These are phyloP conservation scores for Luscinia megarhynchos DNA, from an alignment of 2,797 vertebrate species.

Conservation along the genomic window DNA sequence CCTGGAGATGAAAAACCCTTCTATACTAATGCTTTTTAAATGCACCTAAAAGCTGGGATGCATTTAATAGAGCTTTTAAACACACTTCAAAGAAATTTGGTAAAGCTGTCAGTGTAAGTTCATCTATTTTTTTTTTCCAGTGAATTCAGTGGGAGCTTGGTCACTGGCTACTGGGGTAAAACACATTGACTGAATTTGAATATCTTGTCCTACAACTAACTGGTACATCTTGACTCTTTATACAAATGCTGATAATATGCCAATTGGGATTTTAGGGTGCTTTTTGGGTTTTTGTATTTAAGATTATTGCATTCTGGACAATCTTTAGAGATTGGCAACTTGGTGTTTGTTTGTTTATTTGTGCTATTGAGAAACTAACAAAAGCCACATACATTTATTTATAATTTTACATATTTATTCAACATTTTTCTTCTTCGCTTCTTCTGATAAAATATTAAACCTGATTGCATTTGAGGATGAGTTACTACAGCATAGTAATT, in stretches of 20 bases:
- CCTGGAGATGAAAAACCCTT: neutral
- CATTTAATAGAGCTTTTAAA: neutral
- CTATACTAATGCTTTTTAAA: neutral
- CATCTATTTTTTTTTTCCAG: neutral
- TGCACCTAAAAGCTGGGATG: neutral
- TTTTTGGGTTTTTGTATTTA: neutral
- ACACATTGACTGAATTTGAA: neutral
- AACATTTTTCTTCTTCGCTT: neutral
- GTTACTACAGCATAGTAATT: conserved; percentile 32
- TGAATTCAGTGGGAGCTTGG: neutral
- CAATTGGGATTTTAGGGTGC: neutral
- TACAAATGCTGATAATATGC: neutral
- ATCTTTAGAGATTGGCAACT: neutral
- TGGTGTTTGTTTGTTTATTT: neutral
- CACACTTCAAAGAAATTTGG: neutral
- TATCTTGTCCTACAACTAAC: neutral
- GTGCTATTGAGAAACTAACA: neutral
- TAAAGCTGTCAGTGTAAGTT: neutral
- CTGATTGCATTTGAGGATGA: conserved; percentile 42
- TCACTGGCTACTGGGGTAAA: neutral
- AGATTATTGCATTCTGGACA: neutral
- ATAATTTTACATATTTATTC: neutral
- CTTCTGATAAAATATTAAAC: conserved; percentile 65
- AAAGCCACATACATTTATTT: neutral
- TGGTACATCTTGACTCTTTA: neutral